phyloP scores from a whole-genome alignment of 2,113 vertebrate genomes.

The Elephas maximus region DNA sequence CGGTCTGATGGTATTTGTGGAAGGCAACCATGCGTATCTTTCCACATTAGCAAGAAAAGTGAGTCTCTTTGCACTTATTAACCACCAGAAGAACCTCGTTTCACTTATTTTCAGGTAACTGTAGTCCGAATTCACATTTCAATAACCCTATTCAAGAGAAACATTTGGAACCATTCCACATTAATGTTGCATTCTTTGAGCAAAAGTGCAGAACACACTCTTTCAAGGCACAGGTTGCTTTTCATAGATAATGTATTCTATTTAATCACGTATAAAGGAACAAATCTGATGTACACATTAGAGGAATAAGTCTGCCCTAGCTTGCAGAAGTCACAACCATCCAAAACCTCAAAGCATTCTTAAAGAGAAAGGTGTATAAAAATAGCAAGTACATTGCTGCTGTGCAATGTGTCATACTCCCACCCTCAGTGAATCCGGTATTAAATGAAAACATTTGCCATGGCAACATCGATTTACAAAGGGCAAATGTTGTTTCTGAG shows the following conservation, averaged over 20 bases:
- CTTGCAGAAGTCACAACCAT: neutral
- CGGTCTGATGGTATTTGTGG: neutral
- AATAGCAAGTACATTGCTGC: neutral
- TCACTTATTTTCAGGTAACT: constrained; percentile 62
- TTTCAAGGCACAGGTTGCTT: constrained; percentile 33
- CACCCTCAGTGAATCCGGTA: constrained; percentile 41
- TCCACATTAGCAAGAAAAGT: constrained; percentile 63
- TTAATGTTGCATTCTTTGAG: constrained; percentile 45
- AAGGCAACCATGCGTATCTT: constrained; percentile 42
- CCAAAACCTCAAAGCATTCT: constrained; percentile 30
- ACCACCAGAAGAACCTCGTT: constrained; percentile 63
- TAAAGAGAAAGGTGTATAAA: constrained; percentile 25
- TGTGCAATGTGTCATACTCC: neutral
- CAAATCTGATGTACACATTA: neutral
- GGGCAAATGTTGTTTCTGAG: constrained; percentile 60
- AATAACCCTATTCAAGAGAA: constrained; percentile 49
- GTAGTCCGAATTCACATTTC: constrained; percentile 68
- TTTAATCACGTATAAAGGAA: neutral
- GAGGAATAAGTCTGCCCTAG: neutral
- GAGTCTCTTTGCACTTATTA: constrained; percentile 70
- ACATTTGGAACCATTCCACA: constrained; percentile 52
- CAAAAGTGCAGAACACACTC: neutral
- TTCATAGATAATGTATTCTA: neutral
- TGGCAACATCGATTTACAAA: constrained; percentile 70
- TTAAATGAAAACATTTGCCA: constrained; percentile 57